Evolutionary conservation across 2,797 vertebrate species (phyloP).

Genomic region (Chaetophractus vellerosus): DNA sequence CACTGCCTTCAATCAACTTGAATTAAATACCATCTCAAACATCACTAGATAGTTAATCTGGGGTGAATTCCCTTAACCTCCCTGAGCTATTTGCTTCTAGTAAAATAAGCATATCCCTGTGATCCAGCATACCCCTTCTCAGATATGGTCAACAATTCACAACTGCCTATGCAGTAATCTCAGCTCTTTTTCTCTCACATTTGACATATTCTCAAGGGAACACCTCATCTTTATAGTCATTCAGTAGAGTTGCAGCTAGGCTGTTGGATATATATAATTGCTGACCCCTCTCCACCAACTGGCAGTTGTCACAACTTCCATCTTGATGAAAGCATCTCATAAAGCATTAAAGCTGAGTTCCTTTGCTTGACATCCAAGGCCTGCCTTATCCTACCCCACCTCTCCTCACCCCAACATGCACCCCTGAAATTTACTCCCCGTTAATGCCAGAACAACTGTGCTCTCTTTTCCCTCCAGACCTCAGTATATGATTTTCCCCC

Average conservation of each 20-base stretch:
- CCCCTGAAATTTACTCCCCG: background rate
- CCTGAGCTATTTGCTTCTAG: background rate
- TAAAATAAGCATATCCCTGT: slow-evolving; percentile 51
- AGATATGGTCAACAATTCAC: background rate
- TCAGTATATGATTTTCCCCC: background rate
- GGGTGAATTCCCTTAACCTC: slow-evolving; percentile 34
- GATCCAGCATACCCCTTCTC: background rate
- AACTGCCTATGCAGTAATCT: background rate
- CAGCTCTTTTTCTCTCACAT: background rate
- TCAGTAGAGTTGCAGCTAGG: background rate
- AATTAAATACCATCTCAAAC: slow-evolving; percentile 22
- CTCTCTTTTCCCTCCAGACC: background rate
- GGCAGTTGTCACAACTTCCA: background rate
- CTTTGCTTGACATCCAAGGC: background rate
- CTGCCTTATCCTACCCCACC: background rate
- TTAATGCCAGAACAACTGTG: background rate
- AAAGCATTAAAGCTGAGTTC: background rate
- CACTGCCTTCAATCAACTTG: background rate
- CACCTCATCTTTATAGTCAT: background rate
- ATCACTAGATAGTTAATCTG: slow-evolving; percentile 11
- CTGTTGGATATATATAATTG: background rate
- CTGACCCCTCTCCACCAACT: background rate
- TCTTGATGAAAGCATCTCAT: background rate
- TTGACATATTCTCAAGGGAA: slow-evolving; percentile 3
- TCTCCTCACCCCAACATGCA: background rate